These are phyloP conservation scores for Nomada hirtipes DNA, from an alignment of 2,888 invertebrate genomes.

Conservation along the genomic window DNA sequence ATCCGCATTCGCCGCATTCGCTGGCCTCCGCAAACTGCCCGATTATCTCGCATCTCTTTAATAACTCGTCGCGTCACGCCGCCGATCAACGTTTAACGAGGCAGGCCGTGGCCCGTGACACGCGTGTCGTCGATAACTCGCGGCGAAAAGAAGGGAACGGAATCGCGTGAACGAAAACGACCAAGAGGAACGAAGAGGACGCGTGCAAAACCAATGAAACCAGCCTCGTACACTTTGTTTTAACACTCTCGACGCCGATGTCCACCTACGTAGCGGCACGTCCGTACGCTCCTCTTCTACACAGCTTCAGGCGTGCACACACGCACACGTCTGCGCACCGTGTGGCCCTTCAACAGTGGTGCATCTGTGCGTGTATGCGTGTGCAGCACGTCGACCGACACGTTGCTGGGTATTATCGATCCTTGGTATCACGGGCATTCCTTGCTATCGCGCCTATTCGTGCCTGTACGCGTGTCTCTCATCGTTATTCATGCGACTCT, in stretches of 20 bases:
- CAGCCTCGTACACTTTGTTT: conserved; percentile 52
- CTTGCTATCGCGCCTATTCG: conserved; percentile 59
- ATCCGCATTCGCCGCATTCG: not conserved
- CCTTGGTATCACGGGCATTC: conserved; percentile 69
- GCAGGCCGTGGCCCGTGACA: conserved; percentile 23
- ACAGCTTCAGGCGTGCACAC: not conserved
- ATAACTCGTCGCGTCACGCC: conserved; percentile 45
- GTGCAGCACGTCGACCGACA: conserved; percentile 36
- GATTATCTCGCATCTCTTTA: conserved; percentile 36
- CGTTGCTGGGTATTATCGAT: conserved; percentile 73
- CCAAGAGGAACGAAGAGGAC: conserved; percentile 22
- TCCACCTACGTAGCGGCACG: conserved; percentile 50
- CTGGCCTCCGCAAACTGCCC: not conserved
- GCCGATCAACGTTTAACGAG: conserved; percentile 44
- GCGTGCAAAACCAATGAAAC: conserved; percentile 53
- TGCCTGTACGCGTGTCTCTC: conserved; percentile 42
- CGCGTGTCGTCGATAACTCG: conserved; percentile 31
- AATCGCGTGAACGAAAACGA: conserved; percentile 1
- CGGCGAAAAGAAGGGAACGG: conserved; percentile 1
- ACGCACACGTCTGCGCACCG: not conserved
- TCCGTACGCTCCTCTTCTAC: conserved; percentile 35
- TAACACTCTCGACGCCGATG: conserved; percentile 27
- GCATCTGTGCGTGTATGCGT: conserved; percentile 37
- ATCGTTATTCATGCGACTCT: conserved; percentile 1
- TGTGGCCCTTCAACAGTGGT: conserved; percentile 16